Evolutionary conservation across 2,888 invertebrate genomes (phyloP).

Genomic region (Mimachlamys varia): DNA sequence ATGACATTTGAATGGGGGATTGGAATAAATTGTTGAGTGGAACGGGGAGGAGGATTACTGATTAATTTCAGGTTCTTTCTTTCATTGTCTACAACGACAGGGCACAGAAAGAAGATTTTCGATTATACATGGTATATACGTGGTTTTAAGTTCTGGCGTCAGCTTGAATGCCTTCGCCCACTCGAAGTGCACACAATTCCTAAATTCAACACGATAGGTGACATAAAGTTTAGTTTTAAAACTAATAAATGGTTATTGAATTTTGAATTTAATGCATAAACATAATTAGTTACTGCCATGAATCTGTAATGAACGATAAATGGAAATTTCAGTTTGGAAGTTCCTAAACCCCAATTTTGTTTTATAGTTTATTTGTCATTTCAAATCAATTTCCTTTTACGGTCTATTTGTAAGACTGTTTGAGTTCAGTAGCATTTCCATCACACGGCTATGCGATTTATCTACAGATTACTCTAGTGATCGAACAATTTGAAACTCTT

Average conservation of each 20-base stretch:
- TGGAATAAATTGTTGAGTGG: too few relatives aligned
- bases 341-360: neutral
- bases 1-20: too few relatives aligned
- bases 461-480: neutral
- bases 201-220: too few relatives aligned
- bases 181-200: too few relatives aligned
- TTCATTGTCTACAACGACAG: too few relatives aligned
- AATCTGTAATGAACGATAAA: neutral
- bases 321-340: neutral
- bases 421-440: neutral
- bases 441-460: neutral
- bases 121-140: too few relatives aligned
- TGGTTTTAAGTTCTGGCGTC: too few relatives aligned
- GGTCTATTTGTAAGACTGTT: neutral
- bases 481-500: neutral
- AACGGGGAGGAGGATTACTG: too few relatives aligned
- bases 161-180: too few relatives aligned
- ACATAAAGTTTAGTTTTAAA: neutral
- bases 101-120: too few relatives aligned
- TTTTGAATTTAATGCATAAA: neutral
- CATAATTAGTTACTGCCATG: neutral
- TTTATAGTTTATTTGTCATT: neutral
- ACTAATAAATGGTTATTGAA: neutral
- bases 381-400: neutral
- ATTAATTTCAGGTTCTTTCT: too few relatives aligned